Base-by-base conservation (phyloP, 1,140 invertebrate genomes). In the Papilio aristodemus region DNA sequence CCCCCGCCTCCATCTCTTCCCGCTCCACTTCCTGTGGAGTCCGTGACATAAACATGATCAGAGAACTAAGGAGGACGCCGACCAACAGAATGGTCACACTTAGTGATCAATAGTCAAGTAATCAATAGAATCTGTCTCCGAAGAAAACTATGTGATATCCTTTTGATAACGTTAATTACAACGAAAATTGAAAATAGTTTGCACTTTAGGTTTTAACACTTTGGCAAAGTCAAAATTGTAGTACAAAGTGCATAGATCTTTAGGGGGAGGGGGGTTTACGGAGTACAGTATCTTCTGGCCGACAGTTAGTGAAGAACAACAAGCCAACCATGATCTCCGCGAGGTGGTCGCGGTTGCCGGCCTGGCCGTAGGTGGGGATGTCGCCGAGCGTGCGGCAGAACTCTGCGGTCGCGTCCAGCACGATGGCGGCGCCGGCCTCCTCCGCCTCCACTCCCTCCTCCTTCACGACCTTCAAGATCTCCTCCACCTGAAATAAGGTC, bases 301-400 rank as follows among this genome's bases (percentile, higher is more conserved):
- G n/a, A n/a, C n/a, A n/a, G n/a, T n/a, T n/a, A n/a, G n/a, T n/a
- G n/a, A n/a, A n/a, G n/a, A 27, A 14, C 62, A 36, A 11, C n/a
- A 27, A 36, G 84, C 87, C 85, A 88, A 96, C 95, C 94, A 98
- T 94, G 67, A 97, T 93, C 81, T 97, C 96, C 57, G 97, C 95
- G 87, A 95, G 94, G 90, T 96, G 96, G 83, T 97, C 96, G 71
- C 97, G 92, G 90, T 98, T 98, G 39, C 97, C 96, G 57, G 97
- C 94, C 82, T 96, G 94, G 13, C 97, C 96, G 89, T 97, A 97
- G 0, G 97, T 98, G 39, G 98, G 97, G 80, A 99, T 98, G 86
- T 99, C 98, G 22, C 98, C 97, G 2, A 99, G 92, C 41, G 97
- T 98, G 74, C 98, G 94, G 88, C 98, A 99, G 93, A 99, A 99